These are phyloP conservation scores for Rhadinocentrus ornatus DNA, from an alignment of 2,797 vertebrate genomes.

Conservation along the genomic window DNA sequence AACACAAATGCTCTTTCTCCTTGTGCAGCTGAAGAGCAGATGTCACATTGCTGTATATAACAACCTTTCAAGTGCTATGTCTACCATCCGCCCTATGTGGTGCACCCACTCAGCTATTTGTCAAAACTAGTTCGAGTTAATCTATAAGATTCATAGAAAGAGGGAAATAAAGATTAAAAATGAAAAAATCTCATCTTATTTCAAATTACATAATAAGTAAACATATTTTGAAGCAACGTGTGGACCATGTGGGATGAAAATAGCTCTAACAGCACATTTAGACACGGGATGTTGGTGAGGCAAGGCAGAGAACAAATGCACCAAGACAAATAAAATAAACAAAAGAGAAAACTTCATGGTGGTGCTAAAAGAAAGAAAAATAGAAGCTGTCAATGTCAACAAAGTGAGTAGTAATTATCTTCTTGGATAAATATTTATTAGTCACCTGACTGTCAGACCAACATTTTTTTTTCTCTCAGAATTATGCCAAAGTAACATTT, in stretches of 20 bases:
- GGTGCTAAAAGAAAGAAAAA: not conserved
- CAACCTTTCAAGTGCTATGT: slow-evolving; percentile 59
- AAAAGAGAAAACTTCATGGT: not conserved
- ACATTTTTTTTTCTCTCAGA: not conserved
- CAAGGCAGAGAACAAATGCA: not conserved
- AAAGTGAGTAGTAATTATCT: not conserved
- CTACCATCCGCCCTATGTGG: slow-evolving; percentile 41
- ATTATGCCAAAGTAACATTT: not conserved
- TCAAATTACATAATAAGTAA: not conserved
- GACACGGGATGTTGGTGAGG: not conserved
- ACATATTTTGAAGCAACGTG: not conserved
- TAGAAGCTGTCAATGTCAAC: not conserved
- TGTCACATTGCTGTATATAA: slow-evolving; percentile 34
- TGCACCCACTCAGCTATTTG: slow-evolving; percentile 1
- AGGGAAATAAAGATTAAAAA: not conserved
- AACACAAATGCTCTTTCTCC: not conserved
- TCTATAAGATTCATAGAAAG: not conserved
- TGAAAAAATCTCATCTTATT: not conserved
- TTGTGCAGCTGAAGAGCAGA: slow-evolving; percentile 4
- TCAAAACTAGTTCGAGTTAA: not conserved
- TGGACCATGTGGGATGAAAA: not conserved
- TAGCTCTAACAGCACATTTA: not conserved
- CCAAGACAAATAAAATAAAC: not conserved
- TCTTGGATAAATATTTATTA: not conserved
- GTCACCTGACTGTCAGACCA: too few relatives aligned